Conservation (phyloP, 2,113 vertebrate genomes). For the Cephalophus harveyi region DNA sequence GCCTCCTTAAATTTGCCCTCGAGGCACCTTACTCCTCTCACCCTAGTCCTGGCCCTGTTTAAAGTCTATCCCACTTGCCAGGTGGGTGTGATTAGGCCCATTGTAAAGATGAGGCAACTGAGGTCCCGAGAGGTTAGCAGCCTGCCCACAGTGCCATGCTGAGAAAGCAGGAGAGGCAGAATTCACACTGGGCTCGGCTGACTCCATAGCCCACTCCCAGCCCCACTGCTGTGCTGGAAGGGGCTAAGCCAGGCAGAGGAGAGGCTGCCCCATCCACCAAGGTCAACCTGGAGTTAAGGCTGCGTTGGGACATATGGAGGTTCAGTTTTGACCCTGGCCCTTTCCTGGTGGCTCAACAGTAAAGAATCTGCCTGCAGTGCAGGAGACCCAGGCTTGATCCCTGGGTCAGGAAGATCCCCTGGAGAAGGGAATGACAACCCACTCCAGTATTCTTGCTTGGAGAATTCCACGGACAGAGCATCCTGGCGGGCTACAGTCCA, state of each 20-base stretch:
- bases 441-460: neutral
- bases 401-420: neutral
- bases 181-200: neutral
- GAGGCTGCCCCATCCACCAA: neutral
- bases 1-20: neutral
- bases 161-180: neutral
- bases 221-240: neutral
- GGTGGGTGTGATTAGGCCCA: neutral
- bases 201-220: neutral
- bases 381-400: neutral
- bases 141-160: neutral
- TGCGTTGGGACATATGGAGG: neutral
- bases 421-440: neutral
- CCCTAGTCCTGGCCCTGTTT: neutral
- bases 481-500: neutral
- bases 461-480: neutral
- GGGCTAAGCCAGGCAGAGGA: neutral
- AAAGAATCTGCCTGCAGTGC: neutral
- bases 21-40: fast-evolving
- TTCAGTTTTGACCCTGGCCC: neutral
- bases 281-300: neutral
- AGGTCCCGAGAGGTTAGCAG: neutral
- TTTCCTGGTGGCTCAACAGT: neutral
- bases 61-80: neutral
- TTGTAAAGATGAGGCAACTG: neutral